Evolutionary conservation across 1,140 invertebrate genomes (phyloP), one percentile per base, ranked within the genome.

Genomic region (Scaptomyza graminum): DNA sequence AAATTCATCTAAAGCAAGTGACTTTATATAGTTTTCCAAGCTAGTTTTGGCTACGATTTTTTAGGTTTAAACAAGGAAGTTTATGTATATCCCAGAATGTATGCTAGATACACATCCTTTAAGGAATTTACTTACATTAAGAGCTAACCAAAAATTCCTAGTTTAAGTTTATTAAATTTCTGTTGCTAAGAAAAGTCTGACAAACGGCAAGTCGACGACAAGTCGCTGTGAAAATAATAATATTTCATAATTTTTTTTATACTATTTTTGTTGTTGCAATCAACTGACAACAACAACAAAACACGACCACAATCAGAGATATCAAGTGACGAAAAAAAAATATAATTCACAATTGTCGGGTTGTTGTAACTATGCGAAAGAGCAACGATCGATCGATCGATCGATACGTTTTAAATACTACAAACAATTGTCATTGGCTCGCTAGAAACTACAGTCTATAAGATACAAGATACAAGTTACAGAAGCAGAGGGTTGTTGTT

Each of bases 361-460:
- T 60, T 63, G 61, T 66, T 76, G 62, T 65, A 63, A 51, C 56
- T 67, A 74, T 69, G 83, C 64, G 65, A 73, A 74, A 83, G 83
- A 88, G 83, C 83, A 80, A 75, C 70, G 74, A 81, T 75, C 75
- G 79, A 78, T 79, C 62, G 72, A 79, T 75, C 62, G 72, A 80
- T 75, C 59, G 56, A 64, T 39, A 43, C n/a, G 60, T 15, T 16
- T 62, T 57, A 39, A 46, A 16, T 25, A 22, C 43, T 16, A 72
- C 39, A 28, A 46, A 47, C 64, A 79, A 46, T 57, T 68, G 72
- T 73, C 75, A 87, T 87, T 87, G 82, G 83, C n/a, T 65, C 37
- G 68, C 65, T 74, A 67, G 70, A 64, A 72, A 56, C 59, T 47
- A 69, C 62, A 46, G 46, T 50, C 44, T 50, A 49, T 61, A 60